Conservation (phyloP, 2,113 vertebrate species). For the Coptodon bakossiorum region DNA sequence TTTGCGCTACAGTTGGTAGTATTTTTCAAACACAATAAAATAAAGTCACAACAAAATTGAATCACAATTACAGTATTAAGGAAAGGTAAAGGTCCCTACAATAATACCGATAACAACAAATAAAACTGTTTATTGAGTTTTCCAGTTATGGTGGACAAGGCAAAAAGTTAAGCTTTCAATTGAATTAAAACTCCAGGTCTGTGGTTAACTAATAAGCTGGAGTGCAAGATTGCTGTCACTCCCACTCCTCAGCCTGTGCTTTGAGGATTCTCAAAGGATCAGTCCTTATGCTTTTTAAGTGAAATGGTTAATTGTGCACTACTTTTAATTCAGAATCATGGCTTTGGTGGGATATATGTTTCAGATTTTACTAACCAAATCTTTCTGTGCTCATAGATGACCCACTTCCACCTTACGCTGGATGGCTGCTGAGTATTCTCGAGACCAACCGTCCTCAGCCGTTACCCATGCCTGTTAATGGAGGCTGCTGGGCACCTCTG, state of each 20-base stretch:
- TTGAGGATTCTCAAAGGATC: neutral
- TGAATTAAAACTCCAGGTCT: neutral
- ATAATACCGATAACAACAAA: neutral
- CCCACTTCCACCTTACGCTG: constrained; percentile 89
- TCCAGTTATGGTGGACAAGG: neutral
- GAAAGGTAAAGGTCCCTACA: neutral
- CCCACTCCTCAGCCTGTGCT: neutral
- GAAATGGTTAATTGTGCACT: neutral
- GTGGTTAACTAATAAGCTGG: neutral
- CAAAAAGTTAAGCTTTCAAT: neutral
- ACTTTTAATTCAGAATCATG: neutral
- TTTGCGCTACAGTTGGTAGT: neutral
- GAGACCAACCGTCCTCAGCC: constrained; percentile 91
- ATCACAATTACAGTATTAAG: neutral
- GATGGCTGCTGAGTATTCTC: constrained; percentile 88
- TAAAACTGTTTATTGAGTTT: neutral
- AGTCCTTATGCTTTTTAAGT: neutral
- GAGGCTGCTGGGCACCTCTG: constrained; percentile 95
- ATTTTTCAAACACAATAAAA: neutral
- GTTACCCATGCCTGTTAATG: constrained; percentile 92
- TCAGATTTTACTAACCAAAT: neutral
- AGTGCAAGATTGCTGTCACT: neutral
- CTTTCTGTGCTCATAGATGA: constrained; percentile 71
- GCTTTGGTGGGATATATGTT: neutral
- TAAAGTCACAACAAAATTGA: fast-evolving